Percentiles rank a stretch among this genome's conserved stretches.
These are phyloP conservation scores for Erythrolamprus reginae DNA, from an alignment of 2,113 vertebrate species.

Conservation along the genomic window DNA sequence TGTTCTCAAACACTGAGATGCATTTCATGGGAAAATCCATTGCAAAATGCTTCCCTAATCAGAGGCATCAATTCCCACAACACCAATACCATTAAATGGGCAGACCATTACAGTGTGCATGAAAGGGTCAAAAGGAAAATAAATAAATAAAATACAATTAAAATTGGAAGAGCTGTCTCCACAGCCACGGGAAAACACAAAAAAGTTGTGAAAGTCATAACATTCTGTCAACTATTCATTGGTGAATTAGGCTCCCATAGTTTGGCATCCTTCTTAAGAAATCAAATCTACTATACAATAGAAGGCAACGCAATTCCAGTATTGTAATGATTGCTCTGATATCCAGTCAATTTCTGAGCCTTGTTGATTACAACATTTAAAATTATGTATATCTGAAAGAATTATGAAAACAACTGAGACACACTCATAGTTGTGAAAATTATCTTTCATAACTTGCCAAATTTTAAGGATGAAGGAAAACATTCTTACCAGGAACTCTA, in stretches of 20 bases:
- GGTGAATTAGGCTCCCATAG: neutral
- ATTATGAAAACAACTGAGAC: neutral
- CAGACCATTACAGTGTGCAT: neutral
- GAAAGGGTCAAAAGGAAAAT: neutral
- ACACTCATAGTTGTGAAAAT: neutral
- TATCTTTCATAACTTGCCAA: neutral
- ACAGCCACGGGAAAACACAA: neutral
- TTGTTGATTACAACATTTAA: neutral
- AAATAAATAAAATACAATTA: neutral
- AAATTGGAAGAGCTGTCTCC: neutral
- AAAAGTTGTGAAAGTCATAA: neutral
- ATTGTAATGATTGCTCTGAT: neutral
- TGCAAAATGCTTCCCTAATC: slow-evolving; percentile 17
- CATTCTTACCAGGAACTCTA: neutral
- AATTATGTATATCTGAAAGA: neutral
- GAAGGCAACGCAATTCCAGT: neutral
- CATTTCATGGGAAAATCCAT: slow-evolving; percentile 17
- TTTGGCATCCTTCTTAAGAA: neutral
- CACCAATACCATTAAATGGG: neutral
- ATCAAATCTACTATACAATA: neutral
- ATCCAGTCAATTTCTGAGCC: neutral
- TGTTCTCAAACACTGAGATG: slow-evolving; percentile 3
- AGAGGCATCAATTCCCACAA: slow-evolving; percentile 4
- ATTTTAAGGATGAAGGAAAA: neutral
- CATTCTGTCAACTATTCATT: neutral